A percentile compares a stretch with the other conserved stretches of the same genome.
phyloP scores from a whole-genome alignment of 2,113 vertebrate genomes.

The Gila orcuttii region DNA sequence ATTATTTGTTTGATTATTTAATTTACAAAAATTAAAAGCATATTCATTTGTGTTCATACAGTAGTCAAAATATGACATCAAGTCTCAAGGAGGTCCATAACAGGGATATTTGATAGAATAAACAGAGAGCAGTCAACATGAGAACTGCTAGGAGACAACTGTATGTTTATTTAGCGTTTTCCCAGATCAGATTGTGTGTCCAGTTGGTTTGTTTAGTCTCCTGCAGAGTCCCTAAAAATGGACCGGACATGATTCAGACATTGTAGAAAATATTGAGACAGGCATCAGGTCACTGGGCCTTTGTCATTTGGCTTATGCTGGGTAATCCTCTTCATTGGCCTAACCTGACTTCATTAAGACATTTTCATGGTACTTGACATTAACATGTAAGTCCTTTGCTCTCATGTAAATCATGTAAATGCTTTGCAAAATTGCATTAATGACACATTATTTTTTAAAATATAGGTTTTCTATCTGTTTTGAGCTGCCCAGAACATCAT shows the following conservation, averaged over 20 bases:
- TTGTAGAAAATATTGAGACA: not conserved
- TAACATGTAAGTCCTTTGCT: constrained; percentile 1
- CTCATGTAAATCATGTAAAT: not conserved
- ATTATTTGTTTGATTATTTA: too few species aligned
- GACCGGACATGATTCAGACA: not conserved
- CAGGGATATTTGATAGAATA: not conserved
- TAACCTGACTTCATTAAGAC: constrained; percentile 61
- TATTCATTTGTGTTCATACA: not conserved
- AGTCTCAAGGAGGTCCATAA: too few species aligned
- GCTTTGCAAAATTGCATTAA: constrained; percentile 2
- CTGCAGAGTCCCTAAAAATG: not conserved
- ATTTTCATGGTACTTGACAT: constrained; percentile 52
- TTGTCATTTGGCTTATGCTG: constrained; percentile 54
- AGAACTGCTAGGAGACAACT: not conserved
- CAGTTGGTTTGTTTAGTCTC: not conserved
- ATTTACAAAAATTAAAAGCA: not conserved
- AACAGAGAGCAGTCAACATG: not conserved
- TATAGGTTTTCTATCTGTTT: not conserved
- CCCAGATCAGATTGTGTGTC: not conserved
- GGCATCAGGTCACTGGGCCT: constrained; percentile 54
- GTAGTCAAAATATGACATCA: not conserved
- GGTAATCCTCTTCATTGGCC: constrained; percentile 65
- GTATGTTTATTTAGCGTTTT: constrained; percentile 6
- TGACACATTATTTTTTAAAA: not conserved
- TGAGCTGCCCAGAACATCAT: not conserved